Evolutionary conservation across 2,888 invertebrate species (phyloP), one percentile per base, ranked within the genome.

Genomic region (Notocelia uddmanniana): DNA sequence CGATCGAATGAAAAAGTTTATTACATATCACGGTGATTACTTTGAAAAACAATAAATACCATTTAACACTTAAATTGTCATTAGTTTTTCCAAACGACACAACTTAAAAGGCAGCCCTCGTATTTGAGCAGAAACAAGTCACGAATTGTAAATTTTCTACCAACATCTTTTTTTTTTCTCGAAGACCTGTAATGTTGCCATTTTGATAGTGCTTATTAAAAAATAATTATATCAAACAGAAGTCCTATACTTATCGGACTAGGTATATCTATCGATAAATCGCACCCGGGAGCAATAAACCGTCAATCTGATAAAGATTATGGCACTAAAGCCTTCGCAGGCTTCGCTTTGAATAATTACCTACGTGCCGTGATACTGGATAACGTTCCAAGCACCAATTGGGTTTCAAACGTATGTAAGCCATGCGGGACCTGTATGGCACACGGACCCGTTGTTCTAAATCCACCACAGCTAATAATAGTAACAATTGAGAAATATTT

Each of bases 271-370:
- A 34, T 21, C 45, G 34, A 71, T 71, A 66, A 54, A 67, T 59
- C 66, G 31, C 59, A 50, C 54, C 52, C 70, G 54, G 71, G 71
- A 67, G 71, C 70, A 71, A 59, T 45, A 58, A 66, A 58, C 71
- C 34, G 54, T 45, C 48, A 62, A 72, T 72, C 72, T 72, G 72
- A 72, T 72, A 72, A 68, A 62, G 67, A 72, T 72, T 72, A 72
- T 68, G 62, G 72, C 68, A 68, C 52, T 37, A 66, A 54, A 72
- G 71, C 60, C 71, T 60, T 52, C 55, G 67, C 72, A 62, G 67
- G 72, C 72, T 72, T 72, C 72, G 68, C 72, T 54, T 60, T 72
- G 72, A 72, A 72, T 72, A 72, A 72, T 72, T 68, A 72, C 67
- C 45, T 55, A 55, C 26, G 57, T 55, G 21, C 52, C 21, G 45